Evolutionary conservation across 2,113 vertebrate genomes (phyloP).

Genomic region (Nycticorax nycticorax): DNA sequence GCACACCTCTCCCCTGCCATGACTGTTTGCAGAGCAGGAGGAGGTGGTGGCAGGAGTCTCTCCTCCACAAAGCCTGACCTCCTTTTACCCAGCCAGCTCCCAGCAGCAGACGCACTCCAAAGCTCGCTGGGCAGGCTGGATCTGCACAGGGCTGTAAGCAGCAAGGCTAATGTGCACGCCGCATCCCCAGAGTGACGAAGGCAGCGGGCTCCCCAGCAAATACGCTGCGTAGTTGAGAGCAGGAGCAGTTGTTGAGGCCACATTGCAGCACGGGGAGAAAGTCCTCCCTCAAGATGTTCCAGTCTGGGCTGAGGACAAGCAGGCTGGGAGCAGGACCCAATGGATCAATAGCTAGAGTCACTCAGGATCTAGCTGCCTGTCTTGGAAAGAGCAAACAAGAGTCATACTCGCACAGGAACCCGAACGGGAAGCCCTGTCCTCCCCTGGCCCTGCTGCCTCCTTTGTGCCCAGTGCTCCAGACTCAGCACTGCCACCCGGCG

Average conservation of each 20-base stretch:
- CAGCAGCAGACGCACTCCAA: not conserved
- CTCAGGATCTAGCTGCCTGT: not conserved
- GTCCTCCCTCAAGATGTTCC: not conserved
- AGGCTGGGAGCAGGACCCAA: not conserved
- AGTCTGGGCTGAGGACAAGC: not conserved
- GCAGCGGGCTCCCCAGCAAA: not conserved
- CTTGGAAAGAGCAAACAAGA: not conserved
- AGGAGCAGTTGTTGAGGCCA: not conserved
- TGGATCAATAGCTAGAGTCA: not conserved
- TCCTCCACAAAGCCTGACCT: not conserved
- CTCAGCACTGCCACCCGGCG: not conserved
- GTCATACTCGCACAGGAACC: not conserved
- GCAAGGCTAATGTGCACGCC: rapidly evolving
- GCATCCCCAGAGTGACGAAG: rapidly evolving
- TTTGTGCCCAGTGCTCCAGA: not conserved
- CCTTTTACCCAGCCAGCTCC: not conserved
- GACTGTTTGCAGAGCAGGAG: not conserved
- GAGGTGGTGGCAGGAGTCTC: not conserved
- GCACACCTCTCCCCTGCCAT: not conserved
- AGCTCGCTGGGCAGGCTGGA: not conserved
- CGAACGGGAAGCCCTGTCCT: rapidly evolving
- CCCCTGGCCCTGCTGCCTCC: not conserved
- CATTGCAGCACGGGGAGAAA: not conserved
- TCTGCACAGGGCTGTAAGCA: not conserved
- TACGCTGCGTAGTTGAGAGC: not conserved